These are phyloP conservation scores for Xenentodon cancila DNA, from an alignment of 2,797 vertebrate species.

Conservation along the genomic window DNA sequence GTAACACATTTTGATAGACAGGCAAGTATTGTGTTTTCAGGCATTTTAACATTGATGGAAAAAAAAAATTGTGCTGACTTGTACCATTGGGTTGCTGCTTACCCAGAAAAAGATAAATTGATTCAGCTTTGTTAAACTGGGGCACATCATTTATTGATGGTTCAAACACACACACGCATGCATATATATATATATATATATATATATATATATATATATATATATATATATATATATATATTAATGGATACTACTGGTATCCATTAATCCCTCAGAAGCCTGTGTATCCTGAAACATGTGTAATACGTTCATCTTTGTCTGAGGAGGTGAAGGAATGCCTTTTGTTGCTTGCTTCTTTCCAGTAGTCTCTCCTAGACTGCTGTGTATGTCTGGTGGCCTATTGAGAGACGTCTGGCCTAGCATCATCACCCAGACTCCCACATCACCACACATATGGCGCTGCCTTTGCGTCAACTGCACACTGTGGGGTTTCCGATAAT, in stretches of 20 bases:
- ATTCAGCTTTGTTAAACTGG: conserved; percentile 25
- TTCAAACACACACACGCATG: too few relatives aligned
- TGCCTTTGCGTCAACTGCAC: conserved; percentile 74
- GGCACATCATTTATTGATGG: conserved; percentile 17
- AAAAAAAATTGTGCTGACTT: conserved; percentile 6
- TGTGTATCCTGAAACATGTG: conserved; percentile 9
- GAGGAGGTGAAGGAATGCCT: conserved; percentile 57
- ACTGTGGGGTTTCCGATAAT: conserved; percentile 75
- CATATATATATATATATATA: too few relatives aligned
- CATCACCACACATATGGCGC: conserved; percentile 69
- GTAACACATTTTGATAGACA: conserved; percentile 9
- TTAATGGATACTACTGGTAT: too few relatives aligned
- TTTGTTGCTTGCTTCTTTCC: conserved; percentile 51
- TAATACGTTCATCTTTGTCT: conserved; percentile 39
- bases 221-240: too few relatives aligned
- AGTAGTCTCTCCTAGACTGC: conserved; percentile 69
- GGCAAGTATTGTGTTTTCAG: conserved; percentile 1
- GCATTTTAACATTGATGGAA: conserved; percentile 1
- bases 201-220: too few relatives aligned
- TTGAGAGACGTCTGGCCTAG: conserved; percentile 73
- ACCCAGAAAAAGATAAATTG: conserved; percentile 15
- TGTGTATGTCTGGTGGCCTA: conserved; percentile 73
- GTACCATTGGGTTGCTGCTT: neutral
- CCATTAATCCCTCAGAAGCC: too few relatives aligned
- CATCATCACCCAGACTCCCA: conserved; percentile 67